Evolutionary conservation across 1,140 invertebrate species (phyloP).

Genomic region (Drosophila pseudoobscura): DNA sequence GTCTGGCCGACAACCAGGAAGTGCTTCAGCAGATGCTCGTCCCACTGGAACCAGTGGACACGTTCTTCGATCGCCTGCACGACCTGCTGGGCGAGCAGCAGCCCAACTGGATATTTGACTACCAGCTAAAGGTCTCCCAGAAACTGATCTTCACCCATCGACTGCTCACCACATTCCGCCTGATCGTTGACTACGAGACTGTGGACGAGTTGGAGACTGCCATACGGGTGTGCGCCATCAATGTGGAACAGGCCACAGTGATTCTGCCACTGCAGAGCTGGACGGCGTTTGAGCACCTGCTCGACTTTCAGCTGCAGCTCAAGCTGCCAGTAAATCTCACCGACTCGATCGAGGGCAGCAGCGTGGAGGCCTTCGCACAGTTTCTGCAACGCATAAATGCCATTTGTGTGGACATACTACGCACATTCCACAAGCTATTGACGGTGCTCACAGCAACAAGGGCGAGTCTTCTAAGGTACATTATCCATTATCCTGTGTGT

Average conservation of each 20-base stretch:
- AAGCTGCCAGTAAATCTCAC: slow-evolving; percentile 50
- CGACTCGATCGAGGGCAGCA: slow-evolving; percentile 37
- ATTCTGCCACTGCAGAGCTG: slow-evolving; percentile 6
- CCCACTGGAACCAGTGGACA: neutral
- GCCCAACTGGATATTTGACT: slow-evolving; percentile 61
- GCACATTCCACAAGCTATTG: slow-evolving; percentile 18
- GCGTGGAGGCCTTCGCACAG: slow-evolving; percentile 17
- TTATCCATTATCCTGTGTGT: neutral
- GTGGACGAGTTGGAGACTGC: slow-evolving; percentile 29
- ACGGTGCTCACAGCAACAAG: slow-evolving; percentile 6
- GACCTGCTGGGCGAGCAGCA: slow-evolving; percentile 10
- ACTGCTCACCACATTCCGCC: slow-evolving; percentile 35
- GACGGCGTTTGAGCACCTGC: slow-evolving; percentile 31
- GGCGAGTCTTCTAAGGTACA: slow-evolving; percentile 45
- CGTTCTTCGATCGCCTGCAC: slow-evolving; percentile 27
- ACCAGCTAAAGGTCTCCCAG: slow-evolving; percentile 30
- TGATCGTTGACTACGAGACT: slow-evolving; percentile 42
- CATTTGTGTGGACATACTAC: slow-evolving; percentile 22
- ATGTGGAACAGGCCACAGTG: neutral
- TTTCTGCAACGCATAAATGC: slow-evolving; percentile 43
- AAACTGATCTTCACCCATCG: slow-evolving; percentile 51
- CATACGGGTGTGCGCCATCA: slow-evolving; percentile 38
- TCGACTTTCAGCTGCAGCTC: slow-evolving; percentile 59
- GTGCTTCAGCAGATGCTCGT: neutral
- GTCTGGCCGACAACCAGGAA: neutral